These are phyloP conservation scores for Montipora capricornis DNA, from an alignment of 64 coral and sea anemone species.

Conservation along the genomic window DNA sequence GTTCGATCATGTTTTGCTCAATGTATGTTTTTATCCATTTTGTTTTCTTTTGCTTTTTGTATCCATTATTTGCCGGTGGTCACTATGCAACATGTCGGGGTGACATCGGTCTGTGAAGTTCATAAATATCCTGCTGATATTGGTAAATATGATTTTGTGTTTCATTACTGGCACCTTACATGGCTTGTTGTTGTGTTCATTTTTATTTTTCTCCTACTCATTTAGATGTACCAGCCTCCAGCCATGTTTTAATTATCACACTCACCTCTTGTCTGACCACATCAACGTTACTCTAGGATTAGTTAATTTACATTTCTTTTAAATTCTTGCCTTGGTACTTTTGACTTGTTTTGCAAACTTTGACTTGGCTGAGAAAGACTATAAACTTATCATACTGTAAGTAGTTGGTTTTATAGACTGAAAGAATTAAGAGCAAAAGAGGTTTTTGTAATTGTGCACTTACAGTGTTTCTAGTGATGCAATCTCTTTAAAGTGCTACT, in stretches of 20 bases:
- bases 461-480: background rate
- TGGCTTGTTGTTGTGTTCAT: constrained; percentile 19
- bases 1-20: constrained; percentile 27
- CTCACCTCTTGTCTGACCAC: too few relatives aligned
- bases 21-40: constrained; percentile 79
- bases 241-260: too few relatives aligned
- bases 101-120: constrained; percentile 97
- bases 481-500: background rate
- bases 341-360: too few relatives aligned
- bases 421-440: background rate
- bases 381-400: too few relatives aligned
- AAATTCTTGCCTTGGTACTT: too few relatives aligned
- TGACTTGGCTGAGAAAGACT: too few relatives aligned
- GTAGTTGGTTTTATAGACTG: background rate
- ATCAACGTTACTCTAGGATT: too few relatives aligned
- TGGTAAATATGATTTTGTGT: constrained; percentile 77
- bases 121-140: constrained; percentile 98
- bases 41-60: constrained; percentile 84
- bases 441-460: background rate
- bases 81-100: constrained; percentile 98
- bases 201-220: background rate
- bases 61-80: constrained; percentile 95
- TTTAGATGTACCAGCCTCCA: background rate
- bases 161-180: background rate
- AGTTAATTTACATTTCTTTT: too few relatives aligned